Conservation (phyloP, 2,113 vertebrate species). For the Corythaixoides concolor region DNA sequence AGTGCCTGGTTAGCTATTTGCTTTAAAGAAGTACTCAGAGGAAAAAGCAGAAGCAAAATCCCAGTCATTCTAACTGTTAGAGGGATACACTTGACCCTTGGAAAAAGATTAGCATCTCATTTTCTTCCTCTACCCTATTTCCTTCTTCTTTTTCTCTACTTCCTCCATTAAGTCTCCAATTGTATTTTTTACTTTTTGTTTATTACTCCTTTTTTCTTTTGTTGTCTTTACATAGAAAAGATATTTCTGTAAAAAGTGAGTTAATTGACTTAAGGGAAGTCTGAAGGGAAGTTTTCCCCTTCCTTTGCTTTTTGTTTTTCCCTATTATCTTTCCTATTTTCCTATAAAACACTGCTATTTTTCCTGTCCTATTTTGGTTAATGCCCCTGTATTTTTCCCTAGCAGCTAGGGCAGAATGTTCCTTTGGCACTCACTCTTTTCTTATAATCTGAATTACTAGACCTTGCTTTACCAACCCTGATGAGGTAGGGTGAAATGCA, state of each 20-base stretch:
- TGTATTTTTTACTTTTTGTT: neutral
- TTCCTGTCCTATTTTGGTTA: neutral
- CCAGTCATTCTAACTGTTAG: neutral
- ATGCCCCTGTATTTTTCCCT: neutral
- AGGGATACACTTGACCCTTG: neutral
- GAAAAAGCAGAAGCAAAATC: neutral
- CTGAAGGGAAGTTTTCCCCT: neutral
- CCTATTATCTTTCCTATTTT: neutral
- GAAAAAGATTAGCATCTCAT: neutral
- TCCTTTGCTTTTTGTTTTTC: neutral
- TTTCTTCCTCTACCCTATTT: neutral
- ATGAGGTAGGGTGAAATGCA: neutral
- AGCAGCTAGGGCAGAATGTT: neutral
- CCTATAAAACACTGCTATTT: neutral
- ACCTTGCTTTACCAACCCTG: neutral
- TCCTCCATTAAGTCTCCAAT: neutral
- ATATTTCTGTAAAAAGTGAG: neutral
- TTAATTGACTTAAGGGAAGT: neutral
- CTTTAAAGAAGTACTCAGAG: neutral
- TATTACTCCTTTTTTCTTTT: neutral
- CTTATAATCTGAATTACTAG: neutral
- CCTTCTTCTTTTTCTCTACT: neutral
- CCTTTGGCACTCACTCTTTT: neutral
- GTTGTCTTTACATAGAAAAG: neutral
- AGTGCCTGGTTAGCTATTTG: neutral